Base-by-base conservation (phyloP, 2,797 vertebrate species). In the Poecile montanus region DNA sequence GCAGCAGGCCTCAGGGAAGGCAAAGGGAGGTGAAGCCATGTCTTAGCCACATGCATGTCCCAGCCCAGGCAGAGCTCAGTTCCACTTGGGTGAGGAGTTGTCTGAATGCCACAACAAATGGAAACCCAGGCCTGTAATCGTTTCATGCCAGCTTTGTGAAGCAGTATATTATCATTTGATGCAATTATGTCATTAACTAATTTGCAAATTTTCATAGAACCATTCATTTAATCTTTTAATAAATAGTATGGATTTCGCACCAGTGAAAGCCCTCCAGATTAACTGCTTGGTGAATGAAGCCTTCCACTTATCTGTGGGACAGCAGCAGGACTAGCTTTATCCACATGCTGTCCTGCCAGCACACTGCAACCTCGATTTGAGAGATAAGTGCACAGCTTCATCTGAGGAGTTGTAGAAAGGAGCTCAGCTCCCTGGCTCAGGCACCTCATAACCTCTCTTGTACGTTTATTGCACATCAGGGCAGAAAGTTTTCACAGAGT, bases 121-220 rank as follows among this genome's bases (percentile, higher is more conserved):
- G n/a, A 82, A 77, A 90, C 23, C 10, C 67, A 72, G 14, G 36
- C 85, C 65, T 74, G 47, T 80, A 89, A 89, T 15, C 18, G 42
- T 75, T 50, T 81, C 45, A 30, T 91, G 72, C 88, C 77, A 83
- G 85, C 44, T 94, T 93, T 93, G 81, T 75, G n/a, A 45, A 76
- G 65, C 81, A 89, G 27, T 26, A 56, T 78, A 75, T 89, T 91
- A 85, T 91, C 63, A 95, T 93, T 85, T 91, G 60, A 91, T 88
- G 56, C 72, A 95, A 95, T 94, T 94, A 93, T 93, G 82, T 87
- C 72, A 94, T 96, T 95, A 95, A 61, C 60, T 82, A 93, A 95
- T 88, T 82, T 89, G 27, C 32, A 92, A 83, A 95, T 96, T 94
- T 95, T 67, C 71, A 80, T 62, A 82, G 78, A 96, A 91, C 79